phyloP scores from a whole-genome alignment of 1,140 invertebrate species.

The Atta texana region DNA sequence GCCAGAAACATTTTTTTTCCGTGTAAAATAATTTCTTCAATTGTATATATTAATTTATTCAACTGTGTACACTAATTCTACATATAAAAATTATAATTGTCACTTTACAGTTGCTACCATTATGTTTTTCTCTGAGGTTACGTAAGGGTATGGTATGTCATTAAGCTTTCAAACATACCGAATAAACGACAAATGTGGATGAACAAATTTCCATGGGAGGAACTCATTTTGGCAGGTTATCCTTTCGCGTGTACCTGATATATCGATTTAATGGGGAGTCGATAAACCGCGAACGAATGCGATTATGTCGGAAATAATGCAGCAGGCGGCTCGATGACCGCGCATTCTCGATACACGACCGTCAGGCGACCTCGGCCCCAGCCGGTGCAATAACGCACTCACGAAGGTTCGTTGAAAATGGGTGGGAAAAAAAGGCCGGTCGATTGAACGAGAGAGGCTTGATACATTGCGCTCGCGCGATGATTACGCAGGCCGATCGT shows the following conservation, averaged over 20 bases:
- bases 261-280: constrained; percentile 52
- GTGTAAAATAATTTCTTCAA: no score
- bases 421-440: constrained; percentile 8
- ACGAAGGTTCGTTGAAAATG: not conserved
- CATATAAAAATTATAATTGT: no score
- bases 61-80: no score
- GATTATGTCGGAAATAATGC: constrained; percentile 73
- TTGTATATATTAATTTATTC: no score
- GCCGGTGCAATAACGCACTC: constrained; percentile 57
- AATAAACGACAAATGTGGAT: constrained; percentile 19
- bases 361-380: not conserved
- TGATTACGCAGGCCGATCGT: constrained; percentile 54
- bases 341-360: not conserved
- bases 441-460: constrained; percentile 26
- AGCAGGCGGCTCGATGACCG: constrained; percentile 50
- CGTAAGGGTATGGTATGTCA: not conserved
- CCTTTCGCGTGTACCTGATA: constrained; percentile 26
- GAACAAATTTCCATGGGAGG: constrained; percentile 41
- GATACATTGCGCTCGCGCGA: constrained; percentile 43
- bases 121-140: no score
- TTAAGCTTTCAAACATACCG: not conserved
- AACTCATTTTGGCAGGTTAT: constrained; percentile 53
- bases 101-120: no score
- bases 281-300: constrained; percentile 69
- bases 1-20: no score